Conservation (phyloP, 2,797 vertebrate species). For the Microtus obscurus region DNA sequence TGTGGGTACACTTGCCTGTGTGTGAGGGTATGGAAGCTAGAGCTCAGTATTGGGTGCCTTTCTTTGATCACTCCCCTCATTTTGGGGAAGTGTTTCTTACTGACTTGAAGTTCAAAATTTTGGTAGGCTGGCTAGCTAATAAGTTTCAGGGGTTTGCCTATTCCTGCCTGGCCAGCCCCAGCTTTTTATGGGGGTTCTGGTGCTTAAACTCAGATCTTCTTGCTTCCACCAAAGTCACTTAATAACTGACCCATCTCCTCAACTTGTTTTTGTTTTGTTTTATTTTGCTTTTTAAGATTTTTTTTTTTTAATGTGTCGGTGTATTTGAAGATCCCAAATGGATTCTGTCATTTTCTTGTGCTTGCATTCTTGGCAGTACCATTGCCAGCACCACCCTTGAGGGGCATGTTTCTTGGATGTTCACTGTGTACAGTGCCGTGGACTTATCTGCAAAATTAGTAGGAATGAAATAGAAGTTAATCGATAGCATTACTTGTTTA, state of each 20-base stretch:
- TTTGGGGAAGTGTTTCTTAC: not conserved
- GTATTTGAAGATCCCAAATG: not conserved
- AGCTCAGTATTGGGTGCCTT: not conserved
- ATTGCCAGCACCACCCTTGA: not conserved
- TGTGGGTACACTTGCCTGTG: not conserved
- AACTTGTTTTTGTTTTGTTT: not conserved
- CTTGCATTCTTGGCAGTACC: not conserved
- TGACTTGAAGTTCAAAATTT: not conserved
- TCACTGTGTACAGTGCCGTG: not conserved
- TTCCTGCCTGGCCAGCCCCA: not conserved
- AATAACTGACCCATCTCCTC: not conserved
- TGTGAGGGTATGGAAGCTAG: not conserved
- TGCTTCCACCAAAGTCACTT: not conserved
- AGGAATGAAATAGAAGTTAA: conserved; percentile 22
- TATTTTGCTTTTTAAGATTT: not conserved
- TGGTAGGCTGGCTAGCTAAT: not conserved
- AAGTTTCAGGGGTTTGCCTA: not conserved
- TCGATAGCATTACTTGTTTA: conserved; percentile 19
- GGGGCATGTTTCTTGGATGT: not conserved
- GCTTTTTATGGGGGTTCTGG: not conserved
- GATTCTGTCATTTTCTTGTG: conserved; percentile 14
- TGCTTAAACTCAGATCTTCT: not conserved
- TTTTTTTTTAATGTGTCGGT: not conserved
- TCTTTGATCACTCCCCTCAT: not conserved
- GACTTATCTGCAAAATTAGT: conserved; percentile 38